Evolutionary conservation across 1,140 invertebrate species (phyloP).

Genomic region (Drosophila bipectinata): DNA sequence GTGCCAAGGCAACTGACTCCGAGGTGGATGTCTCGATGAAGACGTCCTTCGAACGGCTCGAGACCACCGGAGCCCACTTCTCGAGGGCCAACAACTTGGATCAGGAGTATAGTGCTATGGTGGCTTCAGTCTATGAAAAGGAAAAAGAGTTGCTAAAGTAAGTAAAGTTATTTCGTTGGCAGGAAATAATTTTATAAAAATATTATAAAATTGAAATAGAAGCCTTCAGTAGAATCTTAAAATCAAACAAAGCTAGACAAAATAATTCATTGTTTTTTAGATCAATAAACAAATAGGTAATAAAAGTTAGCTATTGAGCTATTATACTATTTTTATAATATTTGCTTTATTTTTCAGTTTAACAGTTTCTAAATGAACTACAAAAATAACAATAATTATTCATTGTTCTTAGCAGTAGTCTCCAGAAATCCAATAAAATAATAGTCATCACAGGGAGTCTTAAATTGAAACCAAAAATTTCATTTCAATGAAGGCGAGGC

Average conservation of each 20-base stretch:
- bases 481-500: constrained; percentile 37
- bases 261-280: no score
- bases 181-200: no score
- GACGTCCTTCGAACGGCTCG: constrained; percentile 66
- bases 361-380: no score
- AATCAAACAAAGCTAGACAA: not conserved
- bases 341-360: no score
- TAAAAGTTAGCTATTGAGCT: no score
- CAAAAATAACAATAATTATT: no score
- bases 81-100: constrained; percentile 63
- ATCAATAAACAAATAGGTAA: no score
- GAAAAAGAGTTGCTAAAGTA: constrained; percentile 73
- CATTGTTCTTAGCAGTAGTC: not conserved
- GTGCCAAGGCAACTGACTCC: constrained; percentile 27
- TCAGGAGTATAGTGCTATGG: constrained; percentile 77
- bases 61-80: constrained; percentile 45
- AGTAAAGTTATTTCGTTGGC: constrained; percentile 47
- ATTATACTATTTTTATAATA: no score
- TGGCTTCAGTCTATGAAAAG: constrained; percentile 71
- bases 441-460: not conserved
- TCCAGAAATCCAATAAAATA: not conserved
- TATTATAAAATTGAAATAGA: no score
- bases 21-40: constrained; percentile 69
- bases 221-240: not conserved
- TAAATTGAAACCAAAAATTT: constrained; percentile 5